Conservation (phyloP, 2,888 invertebrate genomes). For the Steinernema hermaphroditum region DNA sequence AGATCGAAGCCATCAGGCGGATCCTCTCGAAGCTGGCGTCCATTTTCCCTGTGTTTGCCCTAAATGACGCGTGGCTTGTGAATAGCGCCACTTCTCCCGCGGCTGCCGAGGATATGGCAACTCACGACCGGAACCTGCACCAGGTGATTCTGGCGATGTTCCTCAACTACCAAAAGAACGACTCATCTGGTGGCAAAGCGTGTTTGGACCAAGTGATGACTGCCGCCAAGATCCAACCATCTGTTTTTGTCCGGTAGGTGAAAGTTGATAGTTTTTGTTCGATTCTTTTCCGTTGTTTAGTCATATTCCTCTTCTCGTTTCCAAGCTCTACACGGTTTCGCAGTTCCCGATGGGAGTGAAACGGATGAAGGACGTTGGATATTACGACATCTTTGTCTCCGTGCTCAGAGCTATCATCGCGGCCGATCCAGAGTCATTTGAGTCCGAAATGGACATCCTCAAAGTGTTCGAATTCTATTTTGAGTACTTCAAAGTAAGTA, state of each 20-base stretch:
- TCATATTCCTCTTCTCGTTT: neutral
- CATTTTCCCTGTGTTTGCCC: neutral
- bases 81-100: too few relatives aligned
- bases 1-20: neutral
- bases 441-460: neutral
- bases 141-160: too few relatives aligned
- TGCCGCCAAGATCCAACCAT: neutral
- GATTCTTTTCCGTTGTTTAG: neutral
- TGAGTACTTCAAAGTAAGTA: conserved; percentile 10
- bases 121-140: too few relatives aligned
- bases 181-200: too few relatives aligned
- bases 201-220: too few relatives aligned
- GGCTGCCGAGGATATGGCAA: too few relatives aligned
- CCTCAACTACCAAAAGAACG: too few relatives aligned
- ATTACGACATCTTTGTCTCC: neutral
- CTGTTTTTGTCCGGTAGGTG: neutral
- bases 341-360: neutral
- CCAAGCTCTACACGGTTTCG: neutral
- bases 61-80: too few relatives aligned
- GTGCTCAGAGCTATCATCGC: neutral
- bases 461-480: neutral
- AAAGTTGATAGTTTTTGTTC: too few relatives aligned
- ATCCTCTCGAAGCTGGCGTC: neutral
- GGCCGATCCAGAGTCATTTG: neutral
- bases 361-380: neutral